Base-by-base conservation (phyloP, 2,113 vertebrate species). In the Verasper variegatus region DNA sequence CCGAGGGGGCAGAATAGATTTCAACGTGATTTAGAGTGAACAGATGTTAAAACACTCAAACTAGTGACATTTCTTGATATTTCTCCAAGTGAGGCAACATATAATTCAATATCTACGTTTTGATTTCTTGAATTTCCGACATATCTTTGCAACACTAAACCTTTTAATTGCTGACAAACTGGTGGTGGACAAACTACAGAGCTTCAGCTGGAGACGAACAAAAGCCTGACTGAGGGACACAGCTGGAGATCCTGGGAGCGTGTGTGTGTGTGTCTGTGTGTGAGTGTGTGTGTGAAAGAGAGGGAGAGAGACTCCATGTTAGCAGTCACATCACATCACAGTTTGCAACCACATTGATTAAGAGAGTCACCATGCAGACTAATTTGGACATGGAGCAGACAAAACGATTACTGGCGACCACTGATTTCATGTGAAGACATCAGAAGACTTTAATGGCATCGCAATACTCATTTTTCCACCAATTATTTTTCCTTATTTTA, bases 241-340 rank as follows among this genome's bases (percentile, higher is more conserved):
- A 89, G 88, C 88, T 78, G 45, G 66, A 83, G 72, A 83, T 61
- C 78, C 84, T 26, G 42, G 13, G 66, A 73, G 60, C 71, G 61
- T 74, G 40, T 72, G 68, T 80, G 47, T 27, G 75, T 80, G 35
- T 72, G 68, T 80, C 31, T 27, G 75, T 80, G 47, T 77, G 64
- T 64, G 60, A 68, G 66, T n/a, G 51, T 52, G 72, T 55, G 63
- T 70, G 56, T 68, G 58, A 57, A 63, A 13, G 73, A 57, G 57
- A 61, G 13, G 62, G 52, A 89, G 81, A 79, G 59, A 78, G 79
- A 83, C 77, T 80, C 61, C 69, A 78, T 89, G 89, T 93, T 93
- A 88, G 83, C 89, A 93, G 92, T 93, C 92, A 85, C 81, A 92
- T 92, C 92, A 92, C 92, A 94, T 92, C 87, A 82, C 87, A 83